These are phyloP conservation scores for Oryctolagus cuniculus DNA, from an alignment of 2,113 vertebrate species.

Conservation along the genomic window DNA sequence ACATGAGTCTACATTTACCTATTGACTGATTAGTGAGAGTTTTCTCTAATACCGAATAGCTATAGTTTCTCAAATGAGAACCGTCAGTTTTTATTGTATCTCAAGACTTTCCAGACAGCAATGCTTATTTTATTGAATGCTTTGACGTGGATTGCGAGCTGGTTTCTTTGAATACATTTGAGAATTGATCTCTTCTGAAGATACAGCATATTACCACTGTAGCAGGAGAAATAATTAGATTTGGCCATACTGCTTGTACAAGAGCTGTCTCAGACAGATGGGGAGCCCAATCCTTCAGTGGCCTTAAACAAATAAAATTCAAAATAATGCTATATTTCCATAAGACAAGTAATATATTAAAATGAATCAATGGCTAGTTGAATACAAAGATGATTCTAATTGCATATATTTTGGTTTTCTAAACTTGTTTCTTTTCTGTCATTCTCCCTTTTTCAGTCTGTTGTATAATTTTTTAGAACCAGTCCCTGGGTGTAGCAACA, in stretches of 20 bases:
- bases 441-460: background rate
- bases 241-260: conserved; percentile 28
- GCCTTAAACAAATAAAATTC: conserved; percentile 61
- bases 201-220: conserved; percentile 57
- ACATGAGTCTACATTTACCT: background rate
- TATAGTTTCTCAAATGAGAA: background rate
- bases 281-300: background rate
- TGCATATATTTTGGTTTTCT: conserved; percentile 13
- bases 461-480: conserved; percentile 21
- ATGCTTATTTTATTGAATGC: conserved; percentile 45
- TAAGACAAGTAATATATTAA: conserved; percentile 37
- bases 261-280: background rate
- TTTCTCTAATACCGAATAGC: background rate
- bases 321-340: conserved; percentile 45
- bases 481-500: background rate
- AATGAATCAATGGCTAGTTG: conserved; percentile 54
- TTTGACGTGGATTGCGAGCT: conserved; percentile 38
- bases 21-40: background rate
- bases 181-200: conserved; percentile 70
- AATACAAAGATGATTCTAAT: conserved; percentile 43
- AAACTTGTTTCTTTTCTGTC: background rate
- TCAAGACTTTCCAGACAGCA: conserved; percentile 49
- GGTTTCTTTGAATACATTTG: conserved; percentile 71
- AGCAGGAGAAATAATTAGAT: conserved; percentile 74
- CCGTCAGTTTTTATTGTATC: background rate